Evolutionary conservation across 2,113 vertebrate species (phyloP).

Genomic region (Epinephelus fuscoguttatus): DNA sequence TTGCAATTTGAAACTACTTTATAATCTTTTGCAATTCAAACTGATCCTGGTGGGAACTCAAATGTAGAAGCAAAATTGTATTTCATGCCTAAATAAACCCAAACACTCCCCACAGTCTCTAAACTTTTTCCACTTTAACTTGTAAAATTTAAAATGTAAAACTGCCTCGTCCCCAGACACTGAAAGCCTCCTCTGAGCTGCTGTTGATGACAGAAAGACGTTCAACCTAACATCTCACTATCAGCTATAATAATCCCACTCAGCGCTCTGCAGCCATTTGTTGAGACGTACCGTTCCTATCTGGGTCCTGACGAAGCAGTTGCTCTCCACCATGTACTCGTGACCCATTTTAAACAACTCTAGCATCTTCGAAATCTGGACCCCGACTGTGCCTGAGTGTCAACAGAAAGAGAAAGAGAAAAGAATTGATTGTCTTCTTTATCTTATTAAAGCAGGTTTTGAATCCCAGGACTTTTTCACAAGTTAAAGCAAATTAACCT

Average conservation of each 20-base stretch:
- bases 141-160: background rate
- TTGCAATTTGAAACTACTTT: too few species aligned
- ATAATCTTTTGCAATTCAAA: background rate
- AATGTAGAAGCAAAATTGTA: background rate
- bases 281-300: slow-evolving; percentile 57
- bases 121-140: background rate
- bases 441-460: background rate
- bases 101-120: background rate
- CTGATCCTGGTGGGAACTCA: background rate
- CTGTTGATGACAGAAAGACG: background rate
- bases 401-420: background rate
- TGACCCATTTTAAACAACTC: slow-evolving; percentile 87
- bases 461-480: background rate
- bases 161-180: background rate
- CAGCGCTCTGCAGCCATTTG: background rate
- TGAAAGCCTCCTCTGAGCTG: background rate
- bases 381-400: slow-evolving; percentile 86
- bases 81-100: background rate
- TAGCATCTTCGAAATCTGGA: slow-evolving; percentile 90
- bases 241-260: background rate
- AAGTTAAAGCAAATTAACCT: too few species aligned
- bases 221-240: background rate
- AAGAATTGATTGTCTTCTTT: background rate
- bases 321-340: slow-evolving; percentile 86
- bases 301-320: slow-evolving; percentile 82